Evolutionary conservation across 2,113 vertebrate genomes (phyloP).

Genomic region (Anguilla japonica): DNA sequence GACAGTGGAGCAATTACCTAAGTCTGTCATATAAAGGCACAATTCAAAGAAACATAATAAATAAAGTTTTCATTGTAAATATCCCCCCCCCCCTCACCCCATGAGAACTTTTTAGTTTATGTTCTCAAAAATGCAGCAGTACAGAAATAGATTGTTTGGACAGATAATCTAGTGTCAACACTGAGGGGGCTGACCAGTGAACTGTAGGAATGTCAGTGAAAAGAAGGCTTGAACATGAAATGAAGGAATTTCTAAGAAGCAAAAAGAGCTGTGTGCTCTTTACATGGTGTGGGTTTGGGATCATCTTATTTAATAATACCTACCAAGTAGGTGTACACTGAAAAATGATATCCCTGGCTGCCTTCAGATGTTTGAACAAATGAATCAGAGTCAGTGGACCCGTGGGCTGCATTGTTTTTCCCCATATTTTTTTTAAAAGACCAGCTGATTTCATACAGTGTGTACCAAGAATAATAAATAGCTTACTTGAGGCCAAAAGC

Average conservation of each 20-base stretch:
- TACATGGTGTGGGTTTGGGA: background rate
- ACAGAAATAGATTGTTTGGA: background rate
- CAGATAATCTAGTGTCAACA: background rate
- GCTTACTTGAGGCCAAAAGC: background rate
- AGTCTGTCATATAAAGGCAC: background rate
- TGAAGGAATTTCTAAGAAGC: background rate
- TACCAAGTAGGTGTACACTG: background rate
- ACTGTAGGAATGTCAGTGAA: background rate
- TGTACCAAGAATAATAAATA: background rate
- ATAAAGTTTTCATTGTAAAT: background rate
- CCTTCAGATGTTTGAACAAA: background rate
- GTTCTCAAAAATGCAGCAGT: background rate
- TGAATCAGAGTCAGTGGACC: background rate
- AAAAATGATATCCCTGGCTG: background rate
- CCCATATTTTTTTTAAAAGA: too few relatives aligned
- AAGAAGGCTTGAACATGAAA: background rate
- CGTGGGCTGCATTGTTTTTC: background rate
- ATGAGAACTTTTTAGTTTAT: background rate
- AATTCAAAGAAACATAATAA: constrained; percentile 32
- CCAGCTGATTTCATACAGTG: background rate
- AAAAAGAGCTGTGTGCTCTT: background rate
- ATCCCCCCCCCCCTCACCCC: background rate
- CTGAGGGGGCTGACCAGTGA: background rate
- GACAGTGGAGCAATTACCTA: constrained; percentile 24
- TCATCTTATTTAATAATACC: background rate